Evolutionary conservation across 1,140 invertebrate species (phyloP).

Genomic region (Asbolus verrucosus): DNA sequence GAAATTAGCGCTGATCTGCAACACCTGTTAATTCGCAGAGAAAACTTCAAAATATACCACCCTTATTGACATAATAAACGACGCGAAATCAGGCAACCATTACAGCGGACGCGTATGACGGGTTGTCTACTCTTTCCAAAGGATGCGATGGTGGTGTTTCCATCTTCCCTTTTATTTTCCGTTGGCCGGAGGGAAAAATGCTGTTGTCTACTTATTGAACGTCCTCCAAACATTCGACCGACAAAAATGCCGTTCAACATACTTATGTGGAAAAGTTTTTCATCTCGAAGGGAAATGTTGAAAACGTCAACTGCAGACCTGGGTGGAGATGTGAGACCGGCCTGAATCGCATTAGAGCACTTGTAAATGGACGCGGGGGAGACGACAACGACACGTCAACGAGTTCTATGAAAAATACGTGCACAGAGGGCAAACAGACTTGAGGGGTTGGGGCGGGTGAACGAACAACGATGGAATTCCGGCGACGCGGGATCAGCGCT

Average conservation of each 20-base stretch:
- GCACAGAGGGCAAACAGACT: neutral
- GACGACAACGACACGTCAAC: conserved; percentile 7
- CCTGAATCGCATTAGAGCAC: conserved; percentile 32
- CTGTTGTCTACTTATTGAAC: conserved; percentile 19
- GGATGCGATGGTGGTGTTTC: too few species aligned
- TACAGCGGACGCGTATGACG: too few species aligned
- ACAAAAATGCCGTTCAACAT: conserved; percentile 23
- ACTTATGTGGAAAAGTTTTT: conserved; percentile 23
- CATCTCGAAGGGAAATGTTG: conserved; percentile 24
- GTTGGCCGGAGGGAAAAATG: neutral
- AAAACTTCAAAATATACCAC: neutral
- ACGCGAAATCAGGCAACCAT: too few species aligned
- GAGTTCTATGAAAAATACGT: neutral
- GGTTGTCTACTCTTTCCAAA: too few species aligned
- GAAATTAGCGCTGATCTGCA: conserved; percentile 3
- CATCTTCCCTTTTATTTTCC: neutral
- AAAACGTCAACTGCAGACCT: conserved; percentile 42
- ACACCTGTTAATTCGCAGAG: neutral
- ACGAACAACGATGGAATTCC: too few species aligned
- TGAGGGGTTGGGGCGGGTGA: neutral
- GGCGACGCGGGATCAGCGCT: neutral
- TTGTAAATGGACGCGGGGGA: conserved; percentile 28
- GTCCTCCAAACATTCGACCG: too few species aligned
- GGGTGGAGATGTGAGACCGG: neutral
- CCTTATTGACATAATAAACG: too few species aligned